Base-by-base conservation (phyloP, 2,888 invertebrate species). In the Morinoia aosen region DNA sequence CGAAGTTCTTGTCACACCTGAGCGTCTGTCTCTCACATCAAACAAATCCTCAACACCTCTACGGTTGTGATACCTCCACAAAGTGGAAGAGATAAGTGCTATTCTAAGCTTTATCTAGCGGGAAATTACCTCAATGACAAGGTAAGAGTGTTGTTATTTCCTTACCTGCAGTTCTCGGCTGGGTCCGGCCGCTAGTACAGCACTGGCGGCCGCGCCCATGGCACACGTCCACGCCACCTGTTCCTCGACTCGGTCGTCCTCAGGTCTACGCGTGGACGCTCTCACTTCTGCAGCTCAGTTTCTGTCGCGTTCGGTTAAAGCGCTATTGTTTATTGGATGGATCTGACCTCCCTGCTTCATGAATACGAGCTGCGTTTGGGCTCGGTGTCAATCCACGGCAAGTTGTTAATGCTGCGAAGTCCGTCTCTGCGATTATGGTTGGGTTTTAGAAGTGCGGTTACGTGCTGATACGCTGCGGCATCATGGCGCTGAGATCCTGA, bases 81-180 rank as follows among this genome's bases (percentile, higher is more conserved):
- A 76, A 76, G 2, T 3, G 33, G 76, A 76, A 33, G 25, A 76
- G 33, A 76, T 76, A 76, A 76, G 76, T 33, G 76, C 25, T 19
- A 76, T 76, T 33, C 8, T 76, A 10, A 76, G 76, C 76, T 19
- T 76, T 76, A 76, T 76, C 76, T 76, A 76, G 76, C 76, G 33
- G 19, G 76, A 76, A 76, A 76, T 76, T 76, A 76, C 76, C 76
- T 76, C 76, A 76, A 76, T 76, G 76, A 76, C 76, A 76, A 33
- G 76, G 76, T 76, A 33, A 76, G 76, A 76, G 76, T 7, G 76
- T 76, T 76, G 76, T 33, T 76, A 76, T 16, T 76, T 76, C 76
- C 76, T 76, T 76, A 33, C 25, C 76, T 25, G 76, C 76, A 12
- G 76, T 76, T 76, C 25, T 33, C 33, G 33, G 25, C 76, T 10